A percentile compares a stretch with the other conserved stretches of the same genome.
Conservation (phyloP, 2,888 invertebrate species). For the Phengaris alcon region DNA sequence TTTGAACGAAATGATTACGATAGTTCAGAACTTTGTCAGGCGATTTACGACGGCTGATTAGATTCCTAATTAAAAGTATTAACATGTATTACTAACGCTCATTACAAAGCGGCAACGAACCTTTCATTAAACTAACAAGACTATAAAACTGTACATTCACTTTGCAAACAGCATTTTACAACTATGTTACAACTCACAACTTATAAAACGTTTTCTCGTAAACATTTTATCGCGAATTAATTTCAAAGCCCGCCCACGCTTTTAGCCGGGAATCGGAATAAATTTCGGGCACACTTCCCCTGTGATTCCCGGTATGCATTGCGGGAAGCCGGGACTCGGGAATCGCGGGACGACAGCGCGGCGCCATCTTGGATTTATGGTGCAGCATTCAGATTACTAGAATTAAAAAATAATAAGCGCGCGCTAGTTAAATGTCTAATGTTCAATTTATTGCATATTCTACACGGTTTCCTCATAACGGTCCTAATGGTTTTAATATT, state of each 20-base stretch:
- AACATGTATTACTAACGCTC: too few relatives aligned
- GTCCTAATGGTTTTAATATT: constrained; percentile 14
- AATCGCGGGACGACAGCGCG: constrained; percentile 47
- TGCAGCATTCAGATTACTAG: constrained; percentile 38
- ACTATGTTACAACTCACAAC: not conserved
- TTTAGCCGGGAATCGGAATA: constrained; percentile 20
- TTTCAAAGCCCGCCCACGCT: constrained; percentile 24
- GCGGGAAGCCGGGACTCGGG: not conserved
- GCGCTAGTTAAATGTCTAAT: not conserved
- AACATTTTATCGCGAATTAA: constrained; percentile 18
- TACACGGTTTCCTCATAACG: not conserved
- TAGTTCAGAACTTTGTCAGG: too few relatives aligned
- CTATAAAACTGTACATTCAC: too few relatives aligned
- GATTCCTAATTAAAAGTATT: too few relatives aligned
- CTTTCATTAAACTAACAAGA: too few relatives aligned
- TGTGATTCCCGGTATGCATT: constrained; percentile 7
- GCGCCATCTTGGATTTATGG: constrained; percentile 55
- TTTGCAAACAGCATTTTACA: not conserved
- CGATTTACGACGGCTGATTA: too few relatives aligned
- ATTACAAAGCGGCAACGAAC: too few relatives aligned
- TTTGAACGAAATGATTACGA: too few relatives aligned
- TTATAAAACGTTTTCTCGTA: not conserved
- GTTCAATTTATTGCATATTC: not conserved
- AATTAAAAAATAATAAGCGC: constrained; percentile 33
- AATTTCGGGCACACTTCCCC: constrained; percentile 17